Evolutionary conservation across 64 coral and sea anemone genomes (phyloP).

Genomic region (Montipora cactus): DNA sequence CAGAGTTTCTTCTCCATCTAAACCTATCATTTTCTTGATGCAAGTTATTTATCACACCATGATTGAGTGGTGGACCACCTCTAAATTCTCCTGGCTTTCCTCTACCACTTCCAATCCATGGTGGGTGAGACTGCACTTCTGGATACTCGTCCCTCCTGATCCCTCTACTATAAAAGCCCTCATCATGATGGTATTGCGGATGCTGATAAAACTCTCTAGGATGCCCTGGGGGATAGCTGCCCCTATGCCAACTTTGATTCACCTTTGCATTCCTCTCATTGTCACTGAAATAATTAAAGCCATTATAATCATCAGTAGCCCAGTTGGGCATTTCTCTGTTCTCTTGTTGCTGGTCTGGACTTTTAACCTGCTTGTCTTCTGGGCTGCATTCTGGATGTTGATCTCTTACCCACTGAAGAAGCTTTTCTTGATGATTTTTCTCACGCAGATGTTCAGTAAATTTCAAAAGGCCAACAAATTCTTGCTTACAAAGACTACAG

Average conservation of each 20-base stretch:
- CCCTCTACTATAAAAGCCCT: neutral
- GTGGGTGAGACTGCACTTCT: neutral
- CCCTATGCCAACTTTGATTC: neutral
- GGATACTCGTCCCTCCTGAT: neutral
- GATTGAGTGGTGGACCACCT: neutral
- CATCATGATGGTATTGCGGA: neutral
- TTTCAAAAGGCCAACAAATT: conserved; percentile 42
- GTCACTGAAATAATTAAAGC: conserved; percentile 6
- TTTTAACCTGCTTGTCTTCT: neutral
- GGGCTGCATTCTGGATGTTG: conserved; percentile 29
- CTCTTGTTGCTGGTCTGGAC: neutral
- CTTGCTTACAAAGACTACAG: conserved; percentile 49
- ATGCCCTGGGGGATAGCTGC: neutral
- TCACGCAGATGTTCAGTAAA: conserved; percentile 59
- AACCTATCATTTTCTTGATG: neutral
- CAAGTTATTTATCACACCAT: neutral
- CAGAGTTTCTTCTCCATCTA: neutral
- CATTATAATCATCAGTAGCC: conserved; percentile 8
- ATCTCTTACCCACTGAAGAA: conserved; percentile 36
- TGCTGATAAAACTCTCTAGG: neutral
- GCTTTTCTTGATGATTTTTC: conserved; percentile 46
- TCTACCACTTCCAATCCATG: neutral
- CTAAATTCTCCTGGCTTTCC: neutral
- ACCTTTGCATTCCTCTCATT: neutral
- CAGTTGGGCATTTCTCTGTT: neutral